Percentiles rank a stretch among this genome's conserved stretches.
Conservation (phyloP, 2,113 vertebrate genomes). For the Hipposideros armiger region DNA sequence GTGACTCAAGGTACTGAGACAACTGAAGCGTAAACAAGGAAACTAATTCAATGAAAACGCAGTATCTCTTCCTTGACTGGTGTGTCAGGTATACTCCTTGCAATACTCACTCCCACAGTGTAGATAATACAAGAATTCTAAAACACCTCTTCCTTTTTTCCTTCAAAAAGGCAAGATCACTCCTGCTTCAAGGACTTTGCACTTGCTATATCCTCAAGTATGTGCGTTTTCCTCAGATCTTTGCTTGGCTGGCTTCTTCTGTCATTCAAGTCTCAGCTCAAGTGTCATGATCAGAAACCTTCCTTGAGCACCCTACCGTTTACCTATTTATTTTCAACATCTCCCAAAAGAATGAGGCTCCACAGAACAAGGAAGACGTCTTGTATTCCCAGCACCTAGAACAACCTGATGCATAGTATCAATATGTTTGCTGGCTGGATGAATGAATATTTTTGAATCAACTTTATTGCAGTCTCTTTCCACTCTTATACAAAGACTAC, state of each 20-base stretch:
- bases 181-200: not conserved
- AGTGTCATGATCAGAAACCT: not conserved
- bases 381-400: not conserved
- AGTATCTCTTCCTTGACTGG: not conserved
- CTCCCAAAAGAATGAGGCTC: not conserved
- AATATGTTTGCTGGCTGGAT: not conserved
- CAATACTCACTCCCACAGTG: not conserved
- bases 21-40: slow-evolving; percentile 28
- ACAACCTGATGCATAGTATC: not conserved
- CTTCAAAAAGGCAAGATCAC: not conserved
- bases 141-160: not conserved
- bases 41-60: not conserved
- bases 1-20: slow-evolving; percentile 18
- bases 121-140: not conserved
- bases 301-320: not conserved
- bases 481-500: not conserved
- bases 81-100: not conserved
- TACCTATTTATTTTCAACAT: not conserved
- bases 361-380: not conserved
- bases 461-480: not conserved
- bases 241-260: not conserved
- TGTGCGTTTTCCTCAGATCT: not conserved
- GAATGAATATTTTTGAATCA: not conserved
- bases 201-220: not conserved
- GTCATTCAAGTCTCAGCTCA: not conserved